Evolutionary conservation across 2,113 vertebrate species (phyloP), one percentile per base, ranked within the genome.

Genomic region (Etheostoma cragini): DNA sequence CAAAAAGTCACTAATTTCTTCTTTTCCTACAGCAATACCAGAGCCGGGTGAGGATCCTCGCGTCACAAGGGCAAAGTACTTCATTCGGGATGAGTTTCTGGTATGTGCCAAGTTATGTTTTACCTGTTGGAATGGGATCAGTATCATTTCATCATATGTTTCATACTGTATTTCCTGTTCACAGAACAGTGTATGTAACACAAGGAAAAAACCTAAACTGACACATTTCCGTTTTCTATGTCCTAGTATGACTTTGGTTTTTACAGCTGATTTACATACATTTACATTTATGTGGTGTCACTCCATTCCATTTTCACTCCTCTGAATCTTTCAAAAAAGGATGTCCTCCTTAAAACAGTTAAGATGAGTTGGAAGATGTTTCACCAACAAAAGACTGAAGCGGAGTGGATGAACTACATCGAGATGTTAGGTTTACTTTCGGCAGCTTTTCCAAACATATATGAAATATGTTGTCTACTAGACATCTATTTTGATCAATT

Each of bases 41-140:
- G 98, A 99, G 90, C 95, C 94, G 61, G 97, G 96, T 76, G 98
- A 99, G 94, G 97, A 99, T 94, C 97, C 98, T 61, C 96, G 97
- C 61, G 98, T 99, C 94, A 99, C 98, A 90, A 97, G 97, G 94
- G 98, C 98, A 92, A 99, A 99, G 96, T 99, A 99, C 96, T 99
- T 99, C 95, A 99, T 99, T 90, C 97, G 98, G 72, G 98, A 99
- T 45, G 98, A 99, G 94, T 99, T 99, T 95, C 95, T 99, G 97
- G 97, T 99, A 94, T 93, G 97, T 95, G 57, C 42, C 69, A 54
- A 45, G 11, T 63, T 16, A 11, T 17, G 22, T 78, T 79, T 73
- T 42, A 42, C 38, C 10, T 2, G 38, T 46, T 54, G 50, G 22
- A 47, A 8, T 63, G 24, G 57, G 8, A 42, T 10, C 6, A 22